A percentile compares a stretch with the other conserved stretches of the same genome.
These are phyloP conservation scores for Temnothorax ravouxi DNA, from an alignment of 2,888 invertebrate species.

Conservation along the genomic window DNA sequence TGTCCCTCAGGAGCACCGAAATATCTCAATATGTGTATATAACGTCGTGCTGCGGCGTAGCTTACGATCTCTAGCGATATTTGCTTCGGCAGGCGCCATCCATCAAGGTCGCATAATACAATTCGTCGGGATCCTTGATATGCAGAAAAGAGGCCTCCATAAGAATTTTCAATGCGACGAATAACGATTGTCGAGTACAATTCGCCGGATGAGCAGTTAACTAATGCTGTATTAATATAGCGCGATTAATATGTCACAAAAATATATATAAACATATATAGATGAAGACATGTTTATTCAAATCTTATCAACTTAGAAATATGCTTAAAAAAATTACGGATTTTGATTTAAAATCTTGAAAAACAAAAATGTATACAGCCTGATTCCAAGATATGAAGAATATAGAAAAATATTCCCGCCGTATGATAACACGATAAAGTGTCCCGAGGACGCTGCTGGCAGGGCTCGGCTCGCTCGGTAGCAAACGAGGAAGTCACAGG, in stretches of 20 bases:
- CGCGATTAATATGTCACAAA: neutral
- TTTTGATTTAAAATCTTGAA: neutral
- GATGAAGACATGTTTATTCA: neutral
- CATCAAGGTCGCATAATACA: conserved; percentile 69
- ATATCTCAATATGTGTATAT: conserved; percentile 72
- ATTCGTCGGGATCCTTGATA: conserved; percentile 45
- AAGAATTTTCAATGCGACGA: neutral
- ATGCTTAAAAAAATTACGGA: neutral
- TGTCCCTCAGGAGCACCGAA: conserved; percentile 80
- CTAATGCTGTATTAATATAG: neutral
- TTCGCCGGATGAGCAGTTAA: neutral
- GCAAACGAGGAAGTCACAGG: conserved; percentile 65
- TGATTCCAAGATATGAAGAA: neutral
- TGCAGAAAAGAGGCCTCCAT: neutral
- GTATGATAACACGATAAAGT: conserved; percentile 49
- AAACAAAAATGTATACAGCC: neutral
- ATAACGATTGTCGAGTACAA: neutral
- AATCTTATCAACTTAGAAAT: neutral
- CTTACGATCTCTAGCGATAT: conserved; percentile 44
- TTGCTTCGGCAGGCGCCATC: conserved; percentile 60
- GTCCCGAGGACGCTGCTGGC: conserved; percentile 39
- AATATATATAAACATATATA: no score
- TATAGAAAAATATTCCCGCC: conserved; percentile 18
- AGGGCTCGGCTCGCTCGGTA: conserved; percentile 37
- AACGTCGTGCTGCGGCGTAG: conserved; percentile 54